Evolutionary conservation across 1,140 invertebrate genomes (phyloP).

Genomic region (Tetranychus urticae): DNA sequence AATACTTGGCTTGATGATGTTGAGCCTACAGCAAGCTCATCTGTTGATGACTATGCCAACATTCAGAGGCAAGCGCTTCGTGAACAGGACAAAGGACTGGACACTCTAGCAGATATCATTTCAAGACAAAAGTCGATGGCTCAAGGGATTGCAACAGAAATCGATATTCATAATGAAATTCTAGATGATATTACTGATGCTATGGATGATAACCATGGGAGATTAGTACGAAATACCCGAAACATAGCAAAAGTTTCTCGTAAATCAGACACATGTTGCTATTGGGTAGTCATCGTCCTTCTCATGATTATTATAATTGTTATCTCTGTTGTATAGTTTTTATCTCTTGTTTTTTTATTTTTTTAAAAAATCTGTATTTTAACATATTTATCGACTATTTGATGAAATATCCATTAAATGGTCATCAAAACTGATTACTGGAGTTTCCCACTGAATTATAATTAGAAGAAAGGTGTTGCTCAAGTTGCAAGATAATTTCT

Average conservation of each 20-base stretch:
- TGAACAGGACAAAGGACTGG: slow-evolving; percentile 24
- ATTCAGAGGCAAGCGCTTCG: no score
- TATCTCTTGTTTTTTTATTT: neutral
- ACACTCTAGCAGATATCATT: slow-evolving; percentile 20
- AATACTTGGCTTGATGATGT: no score
- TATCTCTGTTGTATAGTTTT: slow-evolving; percentile 9
- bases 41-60: no score
- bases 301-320: slow-evolving; percentile 21
- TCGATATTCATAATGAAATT: slow-evolving; percentile 23
- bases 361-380: no score
- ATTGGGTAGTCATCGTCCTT: slow-evolving; percentile 21
- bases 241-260: slow-evolving; percentile 20
- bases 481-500: no score
- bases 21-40: no score
- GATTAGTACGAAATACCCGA: slow-evolving; percentile 21
- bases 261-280: slow-evolving; percentile 23
- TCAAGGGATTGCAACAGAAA: slow-evolving; percentile 23
- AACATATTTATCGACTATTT: no score
- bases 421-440: no score
- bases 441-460: no score
- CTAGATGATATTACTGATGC: slow-evolving; percentile 23
- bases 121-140: slow-evolving; percentile 23
- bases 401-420: no score
- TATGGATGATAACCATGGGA: slow-evolving; percentile 18
- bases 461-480: no score